phyloP scores from a whole-genome alignment of 2,797 vertebrate genomes.

The Esox masquinongy region DNA sequence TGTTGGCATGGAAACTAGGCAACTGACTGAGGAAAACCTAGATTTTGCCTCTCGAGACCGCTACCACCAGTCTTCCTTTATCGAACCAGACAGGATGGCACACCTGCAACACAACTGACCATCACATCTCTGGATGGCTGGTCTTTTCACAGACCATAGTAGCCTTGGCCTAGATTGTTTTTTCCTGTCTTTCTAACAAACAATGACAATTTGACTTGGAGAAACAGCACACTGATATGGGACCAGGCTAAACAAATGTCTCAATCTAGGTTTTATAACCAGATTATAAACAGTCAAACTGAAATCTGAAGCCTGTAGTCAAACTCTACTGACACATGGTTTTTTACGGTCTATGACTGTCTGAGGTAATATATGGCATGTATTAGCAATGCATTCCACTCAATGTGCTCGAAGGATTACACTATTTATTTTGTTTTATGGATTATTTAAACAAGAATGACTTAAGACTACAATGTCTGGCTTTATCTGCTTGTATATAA shows the following conservation, averaged over 20 bases:
- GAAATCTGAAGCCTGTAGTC: background rate
- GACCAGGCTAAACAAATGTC: background rate
- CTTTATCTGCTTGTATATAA: background rate
- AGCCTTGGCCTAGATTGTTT: background rate
- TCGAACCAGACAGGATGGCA: constrained; percentile 72
- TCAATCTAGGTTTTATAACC: background rate
- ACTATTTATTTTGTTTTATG: constrained; percentile 9
- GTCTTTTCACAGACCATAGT: background rate
- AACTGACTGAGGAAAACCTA: constrained; percentile 91
- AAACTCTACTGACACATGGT: background rate
- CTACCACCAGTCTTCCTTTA: constrained; percentile 86
- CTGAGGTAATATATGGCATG: background rate
- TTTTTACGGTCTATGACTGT: background rate
- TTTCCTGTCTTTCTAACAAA: background rate
- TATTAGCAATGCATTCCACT: background rate
- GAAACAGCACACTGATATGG: background rate
- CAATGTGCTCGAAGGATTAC: background rate
- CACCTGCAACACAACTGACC: constrained; percentile 67
- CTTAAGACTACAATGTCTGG: background rate
- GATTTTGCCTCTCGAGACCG: constrained; percentile 92
- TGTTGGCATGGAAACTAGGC: constrained; percentile 87
- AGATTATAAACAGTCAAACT: background rate
- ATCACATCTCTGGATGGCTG: background rate
- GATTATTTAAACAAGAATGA: constrained; percentile 3
- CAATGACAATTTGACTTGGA: background rate